A percentile compares a stretch with the other conserved stretches of the same genome.
Evolutionary conservation across 2,888 invertebrate genomes (phyloP).

Genomic region (Eurytoma californica): DNA sequence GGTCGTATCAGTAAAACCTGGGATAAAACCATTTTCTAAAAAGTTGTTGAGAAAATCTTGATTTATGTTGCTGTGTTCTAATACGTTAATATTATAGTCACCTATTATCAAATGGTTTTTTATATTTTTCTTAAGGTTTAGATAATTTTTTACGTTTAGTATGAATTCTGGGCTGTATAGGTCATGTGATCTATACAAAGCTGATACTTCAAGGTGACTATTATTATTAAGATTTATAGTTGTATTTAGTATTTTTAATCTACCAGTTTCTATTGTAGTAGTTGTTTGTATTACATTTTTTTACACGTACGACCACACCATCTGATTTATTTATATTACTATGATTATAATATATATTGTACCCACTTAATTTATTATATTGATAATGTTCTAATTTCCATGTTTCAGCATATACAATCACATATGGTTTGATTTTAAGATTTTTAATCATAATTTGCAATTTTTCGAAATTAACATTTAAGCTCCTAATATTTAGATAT

Average conservation of each 20-base stretch:
- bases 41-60: slow-evolving; percentile 21
- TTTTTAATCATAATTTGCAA: not conserved
- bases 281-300: not conserved
- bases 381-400: slow-evolving; percentile 21
- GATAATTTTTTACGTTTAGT: not conserved
- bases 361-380: slow-evolving; percentile 8
- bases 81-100: slow-evolving; percentile 26
- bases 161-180: slow-evolving; percentile 6
- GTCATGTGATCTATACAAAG: slow-evolving; percentile 24
- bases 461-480: slow-evolving; percentile 19
- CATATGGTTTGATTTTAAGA: slow-evolving; percentile 2
- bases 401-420: slow-evolving; percentile 32
- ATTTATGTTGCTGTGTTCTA: not conserved
- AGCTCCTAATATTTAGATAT: slow-evolving; percentile 17
- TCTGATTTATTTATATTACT: slow-evolving; percentile 16
- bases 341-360: slow-evolving; percentile 35
- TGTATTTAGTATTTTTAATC: slow-evolving; percentile 2
- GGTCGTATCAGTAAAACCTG: slow-evolving; percentile 25
- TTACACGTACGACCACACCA: slow-evolving; percentile 17
- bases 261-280: not conserved
- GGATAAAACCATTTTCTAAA: slow-evolving; percentile 12
- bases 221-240: not conserved
- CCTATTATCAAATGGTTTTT: slow-evolving; percentile 33
- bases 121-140: not conserved
- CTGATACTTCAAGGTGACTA: slow-evolving; percentile 12